Evolutionary conservation across 2,888 invertebrate species (phyloP).

Genomic region (Pterobdella sp.): DNA sequence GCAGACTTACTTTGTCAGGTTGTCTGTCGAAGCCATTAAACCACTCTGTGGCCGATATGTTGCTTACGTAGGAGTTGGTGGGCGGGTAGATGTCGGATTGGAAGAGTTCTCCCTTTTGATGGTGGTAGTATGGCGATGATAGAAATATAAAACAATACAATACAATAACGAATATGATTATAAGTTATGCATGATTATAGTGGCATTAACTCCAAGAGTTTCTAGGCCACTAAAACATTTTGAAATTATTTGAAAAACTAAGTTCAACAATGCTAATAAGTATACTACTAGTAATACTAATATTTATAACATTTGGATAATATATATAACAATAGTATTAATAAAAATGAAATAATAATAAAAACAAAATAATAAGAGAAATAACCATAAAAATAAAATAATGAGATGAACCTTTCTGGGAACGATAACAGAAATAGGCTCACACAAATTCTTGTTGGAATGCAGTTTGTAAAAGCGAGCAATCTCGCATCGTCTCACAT

Average conservation of each 20-base stretch:
- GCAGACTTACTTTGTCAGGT: conserved; percentile 79
- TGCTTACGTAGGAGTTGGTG: conserved; percentile 72
- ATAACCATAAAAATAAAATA: not conserved
- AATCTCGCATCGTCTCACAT: conserved; percentile 87
- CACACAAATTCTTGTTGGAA: conserved; percentile 62
- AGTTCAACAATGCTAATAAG: not conserved
- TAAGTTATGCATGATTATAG: too few species aligned
- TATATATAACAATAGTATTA: too few species aligned
- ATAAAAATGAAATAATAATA: not conserved
- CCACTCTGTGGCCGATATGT: conserved; percentile 68
- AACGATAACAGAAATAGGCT: conserved; percentile 93
- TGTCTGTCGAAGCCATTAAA: conserved; percentile 76
- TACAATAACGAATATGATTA: too few species aligned
- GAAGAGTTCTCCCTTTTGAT: conserved; percentile 74
- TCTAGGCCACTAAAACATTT: not conserved
- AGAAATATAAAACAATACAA: not conserved
- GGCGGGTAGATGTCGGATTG: conserved; percentile 95
- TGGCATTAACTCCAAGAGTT: not conserved
- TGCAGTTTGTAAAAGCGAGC: conserved; percentile 89
- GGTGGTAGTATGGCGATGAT: not conserved
- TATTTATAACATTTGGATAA: not conserved
- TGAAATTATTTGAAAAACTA: too few species aligned
- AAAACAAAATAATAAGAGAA: conserved; percentile 8
- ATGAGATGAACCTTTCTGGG: conserved; percentile 68
- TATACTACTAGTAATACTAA: not conserved